phyloP scores from a whole-genome alignment of 2,888 invertebrate species.

The Vesta saturnalis region DNA sequence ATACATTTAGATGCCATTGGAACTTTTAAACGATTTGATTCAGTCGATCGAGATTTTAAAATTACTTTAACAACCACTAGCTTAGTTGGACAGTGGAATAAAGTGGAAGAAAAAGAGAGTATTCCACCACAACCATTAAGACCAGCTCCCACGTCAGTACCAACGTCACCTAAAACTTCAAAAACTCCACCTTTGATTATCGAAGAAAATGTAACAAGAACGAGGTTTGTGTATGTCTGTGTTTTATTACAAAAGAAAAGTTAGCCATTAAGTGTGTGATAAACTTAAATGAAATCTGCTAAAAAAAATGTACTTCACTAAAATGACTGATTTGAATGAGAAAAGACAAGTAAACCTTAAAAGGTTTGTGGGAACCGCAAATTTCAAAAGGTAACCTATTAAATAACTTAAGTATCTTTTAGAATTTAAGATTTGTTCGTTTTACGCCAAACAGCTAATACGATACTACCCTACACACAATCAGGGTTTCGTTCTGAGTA shows the following conservation, averaged over 20 bases:
- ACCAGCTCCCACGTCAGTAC: constrained; percentile 65
- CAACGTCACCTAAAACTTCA: constrained; percentile 38
- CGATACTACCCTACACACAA: too few relatives aligned
- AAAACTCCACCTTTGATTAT: constrained; percentile 40
- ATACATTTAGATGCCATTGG: constrained; percentile 70
- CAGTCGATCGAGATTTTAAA: constrained; percentile 68
- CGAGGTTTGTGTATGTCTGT: not conserved
- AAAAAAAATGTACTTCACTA: not conserved
- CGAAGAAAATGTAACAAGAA: constrained; percentile 12
- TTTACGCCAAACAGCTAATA: too few relatives aligned
- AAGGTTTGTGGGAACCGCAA: too few relatives aligned
- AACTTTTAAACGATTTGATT: constrained; percentile 73
- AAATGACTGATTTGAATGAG: too few relatives aligned
- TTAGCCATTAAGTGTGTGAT: too few relatives aligned
- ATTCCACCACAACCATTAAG: constrained; percentile 75
- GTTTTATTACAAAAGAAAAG: too few relatives aligned
- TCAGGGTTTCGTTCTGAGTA: too few relatives aligned
- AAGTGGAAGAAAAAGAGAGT: constrained; percentile 47
- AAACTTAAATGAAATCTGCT: too few relatives aligned
- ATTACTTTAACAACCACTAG: constrained; percentile 63
- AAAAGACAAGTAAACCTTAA: too few relatives aligned
- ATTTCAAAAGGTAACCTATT: too few relatives aligned
- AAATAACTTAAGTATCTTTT: too few relatives aligned
- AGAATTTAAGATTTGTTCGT: too few relatives aligned
- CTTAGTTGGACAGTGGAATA: constrained; percentile 51